These are phyloP conservation scores for Phoeniculus purpureus DNA, from an alignment of 2,797 vertebrate species.

Conservation along the genomic window DNA sequence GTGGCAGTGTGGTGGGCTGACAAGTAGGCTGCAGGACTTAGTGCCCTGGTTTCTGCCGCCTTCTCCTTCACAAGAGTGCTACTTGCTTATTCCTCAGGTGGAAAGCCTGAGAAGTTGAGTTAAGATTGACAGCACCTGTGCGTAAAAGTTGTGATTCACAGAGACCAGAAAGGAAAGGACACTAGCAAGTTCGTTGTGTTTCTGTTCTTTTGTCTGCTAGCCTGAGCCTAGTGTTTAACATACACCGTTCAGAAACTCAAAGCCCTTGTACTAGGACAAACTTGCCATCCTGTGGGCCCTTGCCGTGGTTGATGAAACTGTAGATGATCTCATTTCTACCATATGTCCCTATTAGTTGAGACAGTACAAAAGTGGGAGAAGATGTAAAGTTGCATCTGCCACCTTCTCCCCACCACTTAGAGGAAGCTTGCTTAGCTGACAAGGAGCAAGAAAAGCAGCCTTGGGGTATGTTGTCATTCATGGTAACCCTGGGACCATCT, in stretches of 20 bases:
- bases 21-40: neutral
- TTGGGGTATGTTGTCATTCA: neutral
- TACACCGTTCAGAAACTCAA: neutral
- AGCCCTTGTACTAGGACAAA: neutral
- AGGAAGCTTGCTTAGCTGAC: neutral
- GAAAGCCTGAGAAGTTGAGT: neutral
- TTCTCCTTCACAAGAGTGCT: neutral
- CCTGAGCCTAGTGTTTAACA: neutral
- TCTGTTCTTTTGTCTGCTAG: neutral
- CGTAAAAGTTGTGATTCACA: neutral
- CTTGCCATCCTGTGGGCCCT: neutral
- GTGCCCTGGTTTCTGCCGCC: neutral
- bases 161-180: neutral
- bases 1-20: neutral
- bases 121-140: neutral
- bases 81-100: neutral
- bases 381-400: neutral
- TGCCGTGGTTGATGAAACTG: neutral
- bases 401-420: neutral
- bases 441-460: neutral
- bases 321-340: neutral
- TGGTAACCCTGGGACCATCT: neutral
- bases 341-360: neutral
- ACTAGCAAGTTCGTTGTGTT: rapidly evolving
- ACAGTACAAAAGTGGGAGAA: neutral